Conservation (phyloP, 2,888 invertebrate genomes). For the Noctuana brunneofusca region DNA sequence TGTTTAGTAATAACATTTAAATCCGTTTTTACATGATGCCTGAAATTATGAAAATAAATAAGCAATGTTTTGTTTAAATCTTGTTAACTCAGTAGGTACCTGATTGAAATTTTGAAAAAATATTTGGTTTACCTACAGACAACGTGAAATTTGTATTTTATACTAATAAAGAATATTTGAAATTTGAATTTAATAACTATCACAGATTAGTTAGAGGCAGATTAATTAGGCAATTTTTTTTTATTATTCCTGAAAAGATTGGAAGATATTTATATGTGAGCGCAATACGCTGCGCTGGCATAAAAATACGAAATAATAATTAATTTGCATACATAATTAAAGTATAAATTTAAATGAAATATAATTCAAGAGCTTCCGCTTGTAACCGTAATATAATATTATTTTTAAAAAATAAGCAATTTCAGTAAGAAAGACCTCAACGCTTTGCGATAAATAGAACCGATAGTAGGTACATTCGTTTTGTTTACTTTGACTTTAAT, state of each 20-base stretch:
- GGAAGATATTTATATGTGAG: background rate
- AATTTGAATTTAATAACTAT: background rate
- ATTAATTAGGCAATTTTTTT: too few relatives aligned
- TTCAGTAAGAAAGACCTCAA: slow-evolving; percentile 25
- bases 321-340: slow-evolving; percentile 9
- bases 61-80: too few relatives aligned
- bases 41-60: too few relatives aligned
- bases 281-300: background rate
- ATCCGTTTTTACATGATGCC: too few relatives aligned
- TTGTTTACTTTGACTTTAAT: background rate
- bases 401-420: background rate
- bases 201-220: too few relatives aligned
- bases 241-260: background rate
- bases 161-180: too few relatives aligned
- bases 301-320: slow-evolving; percentile 1
- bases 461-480: background rate
- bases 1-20: too few relatives aligned
- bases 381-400: background rate
- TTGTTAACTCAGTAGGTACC: too few relatives aligned
- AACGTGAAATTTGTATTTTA: too few relatives aligned
- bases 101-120: too few relatives aligned
- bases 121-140: too few relatives aligned
- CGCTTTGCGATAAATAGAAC: slow-evolving; percentile 16
- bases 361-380: background rate
- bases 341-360: slow-evolving; percentile 7